These are phyloP conservation scores for Typhlichthys eigenmanni DNA, from an alignment of 2,797 vertebrate genomes.

Conservation along the genomic window DNA sequence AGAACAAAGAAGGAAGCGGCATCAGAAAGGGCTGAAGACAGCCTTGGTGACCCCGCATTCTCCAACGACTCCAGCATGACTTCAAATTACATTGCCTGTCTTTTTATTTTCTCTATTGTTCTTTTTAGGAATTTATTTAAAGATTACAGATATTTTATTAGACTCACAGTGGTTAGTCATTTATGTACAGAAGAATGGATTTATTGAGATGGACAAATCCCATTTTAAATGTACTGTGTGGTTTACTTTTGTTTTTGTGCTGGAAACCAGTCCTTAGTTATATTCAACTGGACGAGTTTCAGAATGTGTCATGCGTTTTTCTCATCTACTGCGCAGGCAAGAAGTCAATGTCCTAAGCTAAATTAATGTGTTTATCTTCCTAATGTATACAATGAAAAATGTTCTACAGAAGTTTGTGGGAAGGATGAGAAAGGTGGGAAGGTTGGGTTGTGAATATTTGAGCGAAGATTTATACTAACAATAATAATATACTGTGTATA, in stretches of 20 bases:
- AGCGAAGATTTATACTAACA: background rate
- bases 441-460: slow-evolving; percentile 29
- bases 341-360: slow-evolving; percentile 20
- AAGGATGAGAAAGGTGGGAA: slow-evolving; percentile 26
- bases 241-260: slow-evolving; percentile 9
- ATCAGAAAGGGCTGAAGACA: slow-evolving; percentile 25
- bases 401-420: slow-evolving; percentile 1
- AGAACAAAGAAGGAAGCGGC: no score
- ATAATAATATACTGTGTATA: no score
- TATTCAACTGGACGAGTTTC: no score
- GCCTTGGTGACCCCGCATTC: slow-evolving; percentile 5
- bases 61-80: no score
- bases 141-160: slow-evolving; percentile 5
- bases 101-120: slow-evolving; percentile 11
- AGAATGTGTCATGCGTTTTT: no score
- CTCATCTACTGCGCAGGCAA: no score
- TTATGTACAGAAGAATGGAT: background rate
- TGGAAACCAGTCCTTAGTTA: background rate
- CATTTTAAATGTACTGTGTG: slow-evolving; percentile 8
- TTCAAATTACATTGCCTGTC: slow-evolving; percentile 19
- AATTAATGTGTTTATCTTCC: slow-evolving; percentile 18
- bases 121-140: background rate
- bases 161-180: slow-evolving; percentile 5
- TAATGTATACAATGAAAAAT: slow-evolving; percentile 40
- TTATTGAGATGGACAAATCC: background rate